Base-by-base conservation (phyloP, 2,888 invertebrate species). In the Tipula lateralis region DNA sequence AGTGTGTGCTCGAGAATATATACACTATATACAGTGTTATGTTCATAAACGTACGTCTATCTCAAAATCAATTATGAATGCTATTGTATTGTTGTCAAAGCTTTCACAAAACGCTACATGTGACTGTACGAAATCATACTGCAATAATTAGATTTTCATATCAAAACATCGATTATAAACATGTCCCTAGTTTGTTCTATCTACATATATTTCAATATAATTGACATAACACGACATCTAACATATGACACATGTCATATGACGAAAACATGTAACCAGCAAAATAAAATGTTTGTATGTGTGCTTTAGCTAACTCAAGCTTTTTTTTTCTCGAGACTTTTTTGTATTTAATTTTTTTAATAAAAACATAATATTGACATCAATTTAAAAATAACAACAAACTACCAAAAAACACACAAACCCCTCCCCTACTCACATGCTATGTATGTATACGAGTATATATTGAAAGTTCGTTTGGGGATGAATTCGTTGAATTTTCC, bases 291-390 rank as follows among this genome's bases (percentile, higher is more conserved):
- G 24, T 66, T 66, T 66, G 66, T 24, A 0, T 66, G 24, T 66
- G 13, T 24, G 24, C 66, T 24, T 66, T 66, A 24, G 24, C 66
- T 66, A 66, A 66, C 66, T 66, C 19, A 24, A 66, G 66, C 66
- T 50, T 66, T 66, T 66, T 66, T 66, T 66, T 3, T n/a, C n/a
- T n/a, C n/a, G n/a, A n/a, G n/a, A n/a, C n/a, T n/a, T n/a, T 24
- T 44, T 39, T 39, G 9, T 39, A 12, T 39, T 39, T 39, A 4
- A n/a, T 44, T n/a, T 44, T 44, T 44, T 44, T 66, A 66, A 24
- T 66, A 66, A 66, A 66, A 66, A 66, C 66, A 66, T 24, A 66
- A 66, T 66, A 66, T 66, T 66, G 66, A 66, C 66, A 66, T 66
- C 66, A 66, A 66, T 66, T 66, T 66, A 66, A 66, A 66, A 66